phyloP scores from a whole-genome alignment of 2,113 vertebrate genomes.

The Rafetus swinhoei region DNA sequence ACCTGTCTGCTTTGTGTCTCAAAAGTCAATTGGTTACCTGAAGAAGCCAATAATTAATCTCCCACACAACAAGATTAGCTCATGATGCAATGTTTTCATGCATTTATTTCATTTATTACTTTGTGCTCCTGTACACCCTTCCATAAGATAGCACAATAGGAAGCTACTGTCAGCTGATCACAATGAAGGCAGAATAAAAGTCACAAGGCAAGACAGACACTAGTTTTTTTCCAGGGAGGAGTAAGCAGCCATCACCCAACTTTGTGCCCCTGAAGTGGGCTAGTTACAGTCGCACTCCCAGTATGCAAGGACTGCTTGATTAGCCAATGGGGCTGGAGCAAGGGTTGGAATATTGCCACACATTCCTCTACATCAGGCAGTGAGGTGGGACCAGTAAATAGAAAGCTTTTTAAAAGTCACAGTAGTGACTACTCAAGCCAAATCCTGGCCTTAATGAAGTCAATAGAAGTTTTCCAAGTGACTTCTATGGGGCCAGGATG shows the following conservation, averaged over 20 bases:
- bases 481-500: not conserved
- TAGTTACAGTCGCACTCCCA: not conserved
- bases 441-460: not conserved
- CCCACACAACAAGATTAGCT: not conserved
- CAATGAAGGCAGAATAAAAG: not conserved
- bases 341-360: not conserved
- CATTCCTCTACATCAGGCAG: not conserved
- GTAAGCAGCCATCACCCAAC: not conserved
- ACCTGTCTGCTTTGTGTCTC: conserved; percentile 43
- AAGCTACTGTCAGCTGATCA: not conserved
- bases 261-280: not conserved
- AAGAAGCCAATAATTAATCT: not conserved
- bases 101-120: not conserved
- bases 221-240: not conserved
- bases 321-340: not conserved
- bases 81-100: not conserved
- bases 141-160: not conserved
- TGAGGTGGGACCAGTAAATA: not conserved
- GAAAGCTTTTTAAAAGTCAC: not conserved
- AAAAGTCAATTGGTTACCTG: conserved; percentile 41
- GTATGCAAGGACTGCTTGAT: not conserved
- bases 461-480: not conserved
- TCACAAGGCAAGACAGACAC: not conserved
- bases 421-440: not conserved
- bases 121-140: not conserved